Evolutionary conservation across 2,888 invertebrate genomes (phyloP).

Genomic region (Brachyptera putata): DNA sequence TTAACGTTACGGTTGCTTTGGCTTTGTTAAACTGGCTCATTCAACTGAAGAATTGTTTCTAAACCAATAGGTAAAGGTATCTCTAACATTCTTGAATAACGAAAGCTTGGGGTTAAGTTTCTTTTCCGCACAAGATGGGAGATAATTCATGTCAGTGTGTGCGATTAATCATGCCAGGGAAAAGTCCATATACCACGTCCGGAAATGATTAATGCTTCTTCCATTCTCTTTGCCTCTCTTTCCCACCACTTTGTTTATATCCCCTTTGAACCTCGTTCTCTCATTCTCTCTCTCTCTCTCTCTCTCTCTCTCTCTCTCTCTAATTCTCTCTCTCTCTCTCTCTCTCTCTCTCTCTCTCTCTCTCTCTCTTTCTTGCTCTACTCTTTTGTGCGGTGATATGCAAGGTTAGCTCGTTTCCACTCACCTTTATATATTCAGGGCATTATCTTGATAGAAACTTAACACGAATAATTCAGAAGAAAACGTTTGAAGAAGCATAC

Average conservation of each 20-base stretch:
- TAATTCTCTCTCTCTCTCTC: not conserved
- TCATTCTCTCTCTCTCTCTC: constrained; percentile 2
- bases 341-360: not conserved
- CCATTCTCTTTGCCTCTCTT: not conserved
- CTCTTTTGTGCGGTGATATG: too few relatives aligned
- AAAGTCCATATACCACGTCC: constrained; percentile 11
- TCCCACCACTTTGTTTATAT: not conserved
- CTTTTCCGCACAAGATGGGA: constrained; percentile 20
- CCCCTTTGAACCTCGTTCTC: too few relatives aligned
- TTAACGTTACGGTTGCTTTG: too few relatives aligned
- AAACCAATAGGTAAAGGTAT: too few relatives aligned
- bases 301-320: constrained; percentile 1
- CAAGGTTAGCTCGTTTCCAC: not conserved
- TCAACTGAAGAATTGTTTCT: too few relatives aligned
- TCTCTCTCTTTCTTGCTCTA: not conserved
- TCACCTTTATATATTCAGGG: constrained; percentile 1
- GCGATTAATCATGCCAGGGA: constrained; percentile 27
- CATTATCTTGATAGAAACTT: too few relatives aligned
- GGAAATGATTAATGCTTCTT: constrained; percentile 12
- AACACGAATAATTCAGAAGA: too few relatives aligned
- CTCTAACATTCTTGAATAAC: too few relatives aligned
- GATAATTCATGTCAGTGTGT: constrained; percentile 27
- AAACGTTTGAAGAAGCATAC: too few relatives aligned
- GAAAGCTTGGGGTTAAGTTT: constrained; percentile 6
- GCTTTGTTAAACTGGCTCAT: too few relatives aligned